Percentiles rank a stretch among this genome's conserved stretches.
Conservation (phyloP, 2,888 invertebrate genomes). For the Agrochola litura region DNA sequence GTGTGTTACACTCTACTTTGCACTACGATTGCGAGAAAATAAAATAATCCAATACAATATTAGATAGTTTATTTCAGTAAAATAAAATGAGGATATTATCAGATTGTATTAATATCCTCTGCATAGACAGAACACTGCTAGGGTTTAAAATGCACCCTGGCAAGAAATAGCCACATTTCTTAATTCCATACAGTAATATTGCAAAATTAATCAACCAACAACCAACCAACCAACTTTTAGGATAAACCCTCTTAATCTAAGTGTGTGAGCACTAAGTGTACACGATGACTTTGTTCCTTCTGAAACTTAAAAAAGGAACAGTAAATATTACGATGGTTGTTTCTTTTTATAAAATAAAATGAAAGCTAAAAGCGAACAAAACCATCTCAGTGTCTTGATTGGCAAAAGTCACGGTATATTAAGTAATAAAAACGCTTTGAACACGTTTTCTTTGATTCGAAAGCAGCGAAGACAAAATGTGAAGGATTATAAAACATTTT, state of each 20-base stretch:
- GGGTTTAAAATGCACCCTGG: too few relatives aligned
- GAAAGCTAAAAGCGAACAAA: not conserved
- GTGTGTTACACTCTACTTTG: too few relatives aligned
- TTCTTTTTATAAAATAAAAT: not conserved
- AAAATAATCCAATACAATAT: too few relatives aligned
- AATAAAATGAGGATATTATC: too few relatives aligned
- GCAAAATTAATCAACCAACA: too few relatives aligned
- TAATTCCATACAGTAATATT: too few relatives aligned
- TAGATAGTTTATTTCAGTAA: too few relatives aligned
- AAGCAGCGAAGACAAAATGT: not conserved
- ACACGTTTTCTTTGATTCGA: conserved; percentile 26
- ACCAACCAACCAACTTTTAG: too few relatives aligned
- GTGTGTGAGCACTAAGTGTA: not conserved
- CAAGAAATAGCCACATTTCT: too few relatives aligned
- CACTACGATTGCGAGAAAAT: too few relatives aligned
- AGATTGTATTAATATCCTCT: too few relatives aligned
- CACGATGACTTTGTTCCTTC: not conserved
- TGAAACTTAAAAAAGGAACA: not conserved
- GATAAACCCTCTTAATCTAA: not conserved
- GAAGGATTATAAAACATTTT: conserved; percentile 11
- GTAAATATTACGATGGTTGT: not conserved
- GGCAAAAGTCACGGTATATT: conserved; percentile 27
- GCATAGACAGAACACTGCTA: too few relatives aligned
- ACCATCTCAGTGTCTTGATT: conserved; percentile 20
- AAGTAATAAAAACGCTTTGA: conserved; percentile 22